Conservation (phyloP, 2,113 vertebrate species). For the Clarias gariepinus region DNA sequence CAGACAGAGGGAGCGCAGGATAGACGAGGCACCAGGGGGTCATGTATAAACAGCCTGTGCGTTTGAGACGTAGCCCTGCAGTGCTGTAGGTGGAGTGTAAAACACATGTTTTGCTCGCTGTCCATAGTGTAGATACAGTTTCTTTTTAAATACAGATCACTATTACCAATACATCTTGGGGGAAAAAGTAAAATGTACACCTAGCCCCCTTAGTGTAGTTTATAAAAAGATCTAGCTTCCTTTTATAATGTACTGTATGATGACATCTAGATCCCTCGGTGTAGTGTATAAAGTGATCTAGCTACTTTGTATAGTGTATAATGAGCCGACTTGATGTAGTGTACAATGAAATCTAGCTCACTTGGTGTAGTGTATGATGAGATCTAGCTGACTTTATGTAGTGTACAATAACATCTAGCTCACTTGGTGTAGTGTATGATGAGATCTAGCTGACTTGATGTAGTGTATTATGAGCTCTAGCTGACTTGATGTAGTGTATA, state of each 20-base stretch:
- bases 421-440: too few species aligned
- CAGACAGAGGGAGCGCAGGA: conserved; percentile 42
- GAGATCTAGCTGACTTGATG: too few species aligned
- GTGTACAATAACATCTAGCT: too few species aligned
- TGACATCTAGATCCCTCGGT: too few species aligned
- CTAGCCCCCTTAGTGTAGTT: neutral
- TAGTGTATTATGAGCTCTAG: too few species aligned
- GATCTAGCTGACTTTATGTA: too few species aligned
- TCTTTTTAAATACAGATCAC: neutral
- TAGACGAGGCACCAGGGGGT: conserved; percentile 43
- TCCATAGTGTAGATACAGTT: neutral
- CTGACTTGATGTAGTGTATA: too few species aligned
- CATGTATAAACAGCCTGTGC: conserved; percentile 47
- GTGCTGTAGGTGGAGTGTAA: neutral
- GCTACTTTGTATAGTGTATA: neutral
- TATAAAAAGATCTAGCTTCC: neutral
- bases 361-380: too few species aligned
- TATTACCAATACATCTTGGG: neutral
- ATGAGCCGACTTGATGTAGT: too few species aligned
- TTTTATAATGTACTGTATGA: too few species aligned
- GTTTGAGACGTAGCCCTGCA: conserved; percentile 34
- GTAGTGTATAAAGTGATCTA: neutral
- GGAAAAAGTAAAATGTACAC: too few species aligned
- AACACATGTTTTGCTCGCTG: neutral
- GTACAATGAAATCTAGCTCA: neutral